phyloP scores from a whole-genome alignment of 2,888 invertebrate genomes.

The Ecliptopera silaceata region DNA sequence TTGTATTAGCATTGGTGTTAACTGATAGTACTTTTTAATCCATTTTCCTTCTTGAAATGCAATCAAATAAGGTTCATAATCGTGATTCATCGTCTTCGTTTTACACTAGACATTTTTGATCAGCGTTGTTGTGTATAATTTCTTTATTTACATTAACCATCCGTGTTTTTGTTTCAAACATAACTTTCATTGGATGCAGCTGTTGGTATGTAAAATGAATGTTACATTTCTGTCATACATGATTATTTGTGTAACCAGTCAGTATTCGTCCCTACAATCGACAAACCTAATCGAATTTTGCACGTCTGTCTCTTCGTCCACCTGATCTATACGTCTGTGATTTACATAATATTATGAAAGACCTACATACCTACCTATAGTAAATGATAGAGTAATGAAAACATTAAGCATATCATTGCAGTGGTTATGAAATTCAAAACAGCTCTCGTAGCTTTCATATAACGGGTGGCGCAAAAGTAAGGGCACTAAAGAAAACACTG shows the following conservation, averaged over 20 bases:
- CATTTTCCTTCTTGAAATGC: not conserved
- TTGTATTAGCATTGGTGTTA: slow-evolving; percentile 29
- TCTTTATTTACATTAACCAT: slow-evolving; percentile 57
- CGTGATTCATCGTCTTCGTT: slow-evolving; percentile 21
- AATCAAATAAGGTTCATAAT: slow-evolving; percentile 14
- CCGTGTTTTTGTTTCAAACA: slow-evolving; percentile 71
- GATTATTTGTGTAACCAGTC: slow-evolving; percentile 43
- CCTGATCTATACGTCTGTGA: slow-evolving; percentile 4
- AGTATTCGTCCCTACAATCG: slow-evolving; percentile 14
- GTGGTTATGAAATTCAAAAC: not conserved
- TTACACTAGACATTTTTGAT: slow-evolving; percentile 21
- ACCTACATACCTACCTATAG: not conserved
- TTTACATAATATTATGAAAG: not conserved
- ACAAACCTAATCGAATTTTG: slow-evolving; percentile 21
- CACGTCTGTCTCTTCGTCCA: slow-evolving; percentile 14
- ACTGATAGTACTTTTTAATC: slow-evolving; percentile 5
- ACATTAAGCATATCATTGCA: not conserved
- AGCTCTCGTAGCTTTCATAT: too few relatives aligned
- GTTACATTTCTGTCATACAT: slow-evolving; percentile 49
- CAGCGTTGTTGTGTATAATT: slow-evolving; percentile 21
- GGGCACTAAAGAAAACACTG: too few relatives aligned
- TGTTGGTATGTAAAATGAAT: slow-evolving; percentile 74
- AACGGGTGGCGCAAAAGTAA: too few relatives aligned
- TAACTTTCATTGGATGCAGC: slow-evolving; percentile 71
- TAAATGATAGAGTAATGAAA: too few relatives aligned